Base-by-base conservation (phyloP, 2,888 invertebrate genomes). In the Zeuzera pyrina region DNA sequence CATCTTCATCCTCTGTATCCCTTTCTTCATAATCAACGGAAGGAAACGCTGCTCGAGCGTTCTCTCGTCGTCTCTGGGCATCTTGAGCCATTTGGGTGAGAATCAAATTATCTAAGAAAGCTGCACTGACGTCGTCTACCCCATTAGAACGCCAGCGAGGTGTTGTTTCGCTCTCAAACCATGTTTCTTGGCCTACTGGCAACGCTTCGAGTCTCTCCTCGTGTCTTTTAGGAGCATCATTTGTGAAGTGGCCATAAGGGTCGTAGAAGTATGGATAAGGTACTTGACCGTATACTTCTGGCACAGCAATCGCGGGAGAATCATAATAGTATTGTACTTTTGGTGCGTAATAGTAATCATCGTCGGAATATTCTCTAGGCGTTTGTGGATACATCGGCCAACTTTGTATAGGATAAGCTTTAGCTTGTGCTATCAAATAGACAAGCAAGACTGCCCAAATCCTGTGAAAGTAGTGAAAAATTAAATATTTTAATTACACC, bases 101-200 rank as follows among this genome's bases (percentile, higher is more conserved):
- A 46, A 89, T 88, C 39, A 89, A 69, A 56, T 90, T 90, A 52
- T 89, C 87, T 33, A 90, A 73, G 59, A 90, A 89, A 29, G 88
- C 87, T 33, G 88, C 87, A 57, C 87, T 89, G 57, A 78, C 85
- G 62, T 71, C 81, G 65, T 84, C 84, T 26, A 71, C 65, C 38
- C 77, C 74, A 49, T 63, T 77, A 32, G 70, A 52, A 33, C 68
- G 71, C 77, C 76, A 84, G 41, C 62, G 71, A 33, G 74, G 72
- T 37, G 65, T 56, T 31, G 67, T 53, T 39, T 87, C 87, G 41
- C 81, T 86, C 56, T 88, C 88, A 43, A 86, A 89, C 78, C 87
- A 87, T 10, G 87, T 87, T 57, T 89, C 89, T 51, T 89, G 88
- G n/a, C 88, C 88, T 14, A 88, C 86, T 1, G 88, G 88, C 19